Evolutionary conservation across 2,797 vertebrate species (phyloP).

Genomic region (Octomys mimax): DNA sequence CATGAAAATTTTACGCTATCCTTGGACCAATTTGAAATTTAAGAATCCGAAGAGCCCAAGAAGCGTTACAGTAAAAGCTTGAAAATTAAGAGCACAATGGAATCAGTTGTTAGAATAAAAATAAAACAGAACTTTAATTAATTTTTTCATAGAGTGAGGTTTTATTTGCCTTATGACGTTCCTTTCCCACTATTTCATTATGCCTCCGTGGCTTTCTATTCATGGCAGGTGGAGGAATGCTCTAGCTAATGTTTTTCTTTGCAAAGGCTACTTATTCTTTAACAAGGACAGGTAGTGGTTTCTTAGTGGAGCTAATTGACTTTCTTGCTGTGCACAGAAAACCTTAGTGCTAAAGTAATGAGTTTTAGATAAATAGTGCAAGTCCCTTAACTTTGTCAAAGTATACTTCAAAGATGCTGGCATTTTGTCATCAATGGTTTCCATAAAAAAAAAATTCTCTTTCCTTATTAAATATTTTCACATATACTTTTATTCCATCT

Average conservation of each 20-base stretch:
- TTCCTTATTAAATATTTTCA: not conserved
- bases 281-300: conserved; percentile 79
- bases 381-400: conserved; percentile 71
- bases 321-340: conserved; percentile 83
- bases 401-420: conserved; percentile 29
- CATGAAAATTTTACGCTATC: not conserved
- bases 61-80: conserved; percentile 34
- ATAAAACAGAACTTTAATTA: conserved; percentile 60
- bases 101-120: conserved; percentile 1
- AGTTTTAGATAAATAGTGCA: conserved; percentile 73
- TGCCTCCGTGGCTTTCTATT: conserved; percentile 66
- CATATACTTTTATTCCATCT: not conserved
- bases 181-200: conserved; percentile 62
- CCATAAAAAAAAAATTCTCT: not conserved
- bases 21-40: conserved; percentile 12
- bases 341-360: conserved; percentile 39
- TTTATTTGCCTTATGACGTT: conserved; percentile 53
- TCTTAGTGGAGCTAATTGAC: conserved; percentile 81
- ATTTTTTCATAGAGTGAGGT: conserved; percentile 17
- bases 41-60: conserved; percentile 4
- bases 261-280: conserved; percentile 79
- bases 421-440: not conserved
- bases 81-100: conserved; percentile 31
- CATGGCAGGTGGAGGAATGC: conserved; percentile 51
- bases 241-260: conserved; percentile 72